Base-by-base conservation (phyloP, 2,113 vertebrate genomes). In the Vidua chalybeata region DNA sequence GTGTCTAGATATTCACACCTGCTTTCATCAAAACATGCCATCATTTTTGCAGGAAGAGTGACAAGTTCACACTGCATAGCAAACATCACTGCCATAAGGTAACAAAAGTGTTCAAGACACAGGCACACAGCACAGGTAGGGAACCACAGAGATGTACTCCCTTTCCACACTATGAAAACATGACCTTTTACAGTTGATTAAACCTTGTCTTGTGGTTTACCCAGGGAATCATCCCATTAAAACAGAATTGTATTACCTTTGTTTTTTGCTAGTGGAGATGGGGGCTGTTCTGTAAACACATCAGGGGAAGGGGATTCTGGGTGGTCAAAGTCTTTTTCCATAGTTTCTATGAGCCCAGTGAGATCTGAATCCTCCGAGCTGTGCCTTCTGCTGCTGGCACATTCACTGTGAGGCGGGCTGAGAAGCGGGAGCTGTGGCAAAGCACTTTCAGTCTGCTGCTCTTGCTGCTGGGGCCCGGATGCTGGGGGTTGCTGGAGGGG, bases 251-350 rank as follows among this genome's bases (percentile, higher is more conserved):
- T 21, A 76, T 96, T 98, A 99, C 99, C 99, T 99, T 99, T 99
- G 97, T 90, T 98, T 97, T 99, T 99, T 82, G 97, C 91, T 68
- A 98, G 81, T 66, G 98, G 98, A 56, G 98, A 99, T 67, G 98
- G 97, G 51, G 97, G 98, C 78, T 98, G 98, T 90, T 99, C 99
- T 97, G 98, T 98, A 96, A 98, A 98, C 80, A 98, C 97, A 49
- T 99, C 98, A 85, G 98, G 97, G 78, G 97, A 87, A 45, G 98
- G 97, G 94, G 98, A 96, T 80, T 99, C 99, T 17, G 98, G 99
- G 82, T 99, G 98, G 84, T 99, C 99, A 55, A 99, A 98, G 97
- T 99, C 99, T 93, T 98, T 99, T 97, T 99, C 99, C 99, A 99
- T 99, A 93, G 98, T 98, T 97, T 99, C 99, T 96, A 99, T 97